Percentiles rank a stretch among this genome's conserved stretches.
Evolutionary conservation across 2,113 vertebrate genomes (phyloP).

Genomic region (Natator depressus): DNA sequence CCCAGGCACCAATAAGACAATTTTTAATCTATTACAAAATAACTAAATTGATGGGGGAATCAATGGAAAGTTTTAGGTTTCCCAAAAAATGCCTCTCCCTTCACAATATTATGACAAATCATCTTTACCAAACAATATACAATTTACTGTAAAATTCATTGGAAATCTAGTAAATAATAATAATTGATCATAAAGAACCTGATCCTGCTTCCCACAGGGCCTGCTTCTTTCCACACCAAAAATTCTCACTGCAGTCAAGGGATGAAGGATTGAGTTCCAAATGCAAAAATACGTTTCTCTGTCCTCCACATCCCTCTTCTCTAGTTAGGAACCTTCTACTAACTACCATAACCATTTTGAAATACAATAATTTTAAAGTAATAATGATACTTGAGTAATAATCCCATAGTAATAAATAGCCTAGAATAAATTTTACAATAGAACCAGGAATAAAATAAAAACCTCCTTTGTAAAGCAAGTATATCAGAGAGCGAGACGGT

Average conservation of each 20-base stretch:
- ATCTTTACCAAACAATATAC: not conserved
- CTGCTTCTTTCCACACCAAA: not conserved
- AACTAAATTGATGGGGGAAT: not conserved
- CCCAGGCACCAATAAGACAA: too few species aligned
- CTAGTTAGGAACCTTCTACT: not conserved
- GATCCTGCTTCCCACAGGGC: slow-evolving; percentile 8
- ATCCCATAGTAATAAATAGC: not conserved
- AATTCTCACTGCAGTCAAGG: slow-evolving; percentile 7
- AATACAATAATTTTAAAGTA: not conserved
- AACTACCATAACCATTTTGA: not conserved
- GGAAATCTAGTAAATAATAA: slow-evolving; percentile 28
- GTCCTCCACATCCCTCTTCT: not conserved
- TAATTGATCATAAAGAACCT: not conserved
- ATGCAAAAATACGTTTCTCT: not conserved
- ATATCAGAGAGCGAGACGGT: too few species aligned
- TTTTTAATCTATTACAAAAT: not conserved
- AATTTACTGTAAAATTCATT: not conserved
- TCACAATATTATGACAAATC: not conserved
- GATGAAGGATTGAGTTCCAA: slow-evolving; percentile 4
- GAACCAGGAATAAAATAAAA: not conserved
- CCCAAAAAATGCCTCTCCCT: not conserved
- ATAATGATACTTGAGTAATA: not conserved
- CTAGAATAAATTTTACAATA: not conserved
- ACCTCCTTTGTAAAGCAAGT: not conserved
- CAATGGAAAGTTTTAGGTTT: slow-evolving; percentile 9